phyloP scores from a whole-genome alignment of 35 echinoderm and acorn worm genomes.

The Hemicentrotus pulcherrimus region DNA sequence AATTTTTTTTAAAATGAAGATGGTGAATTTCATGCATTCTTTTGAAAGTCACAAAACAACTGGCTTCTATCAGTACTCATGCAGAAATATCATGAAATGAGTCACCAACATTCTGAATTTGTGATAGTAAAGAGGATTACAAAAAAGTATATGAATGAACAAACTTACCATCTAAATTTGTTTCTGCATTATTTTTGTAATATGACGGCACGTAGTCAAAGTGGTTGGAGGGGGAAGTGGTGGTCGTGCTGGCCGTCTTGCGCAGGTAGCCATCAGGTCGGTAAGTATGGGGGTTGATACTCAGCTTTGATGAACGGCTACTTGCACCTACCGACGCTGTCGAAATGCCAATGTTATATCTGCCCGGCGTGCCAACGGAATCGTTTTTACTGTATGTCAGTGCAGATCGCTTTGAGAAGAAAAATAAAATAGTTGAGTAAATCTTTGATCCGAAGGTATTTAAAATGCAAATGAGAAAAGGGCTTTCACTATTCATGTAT shows the following conservation, averaged over 20 bases:
- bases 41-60: too few relatives aligned
- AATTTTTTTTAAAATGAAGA: too few relatives aligned
- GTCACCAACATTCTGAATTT: neutral
- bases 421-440: neutral
- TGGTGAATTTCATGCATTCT: too few relatives aligned
- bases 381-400: conserved; percentile 86
- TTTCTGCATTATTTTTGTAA: conserved; percentile 77
- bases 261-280: conserved; percentile 82
- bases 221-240: conserved; percentile 79
- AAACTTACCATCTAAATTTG: conserved; percentile 93
- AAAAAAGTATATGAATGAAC: too few relatives aligned
- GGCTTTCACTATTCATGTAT: too few relatives aligned
- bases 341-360: conserved; percentile 93
- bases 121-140: neutral
- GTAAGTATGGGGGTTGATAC: conserved; percentile 54
- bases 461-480: too few relatives aligned
- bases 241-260: conserved; percentile 92
- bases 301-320: conserved; percentile 61
- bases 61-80: neutral
- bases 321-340: conserved; percentile 84
- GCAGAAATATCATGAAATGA: neutral
- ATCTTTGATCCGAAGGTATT: neutral
- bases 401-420: conserved; percentile 71
- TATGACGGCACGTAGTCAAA: conserved; percentile 86
- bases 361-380: conserved; percentile 59